Conservation (phyloP, 2,888 invertebrate species). For the Heteromyza rotundicornis region DNA sequence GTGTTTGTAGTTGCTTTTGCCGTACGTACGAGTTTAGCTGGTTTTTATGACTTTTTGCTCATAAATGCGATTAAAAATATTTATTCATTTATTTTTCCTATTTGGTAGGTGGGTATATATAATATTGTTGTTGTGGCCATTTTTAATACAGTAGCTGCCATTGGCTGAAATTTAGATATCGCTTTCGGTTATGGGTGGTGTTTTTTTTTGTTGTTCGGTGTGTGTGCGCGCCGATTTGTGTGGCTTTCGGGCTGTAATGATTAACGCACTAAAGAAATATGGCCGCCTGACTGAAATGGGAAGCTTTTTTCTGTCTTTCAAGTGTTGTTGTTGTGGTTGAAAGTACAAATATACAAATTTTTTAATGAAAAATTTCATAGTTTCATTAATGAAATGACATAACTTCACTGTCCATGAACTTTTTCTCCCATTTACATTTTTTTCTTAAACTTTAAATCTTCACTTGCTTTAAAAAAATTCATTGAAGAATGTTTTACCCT, state of each 20-base stretch:
- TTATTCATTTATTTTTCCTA: slow-evolving; percentile 20
- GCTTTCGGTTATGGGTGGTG: neutral
- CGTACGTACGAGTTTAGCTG: slow-evolving; percentile 7
- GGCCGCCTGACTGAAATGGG: too few species aligned
- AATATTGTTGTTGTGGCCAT: slow-evolving; percentile 42
- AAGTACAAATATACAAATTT: too few species aligned
- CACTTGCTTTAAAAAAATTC: neutral
- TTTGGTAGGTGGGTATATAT: slow-evolving; percentile 25
- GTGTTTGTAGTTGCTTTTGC: slow-evolving; percentile 8
- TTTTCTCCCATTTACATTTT: too few species aligned
- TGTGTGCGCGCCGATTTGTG: too few species aligned
- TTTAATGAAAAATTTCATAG: too few species aligned
- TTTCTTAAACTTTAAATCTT: too few species aligned
- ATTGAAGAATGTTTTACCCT: neutral
- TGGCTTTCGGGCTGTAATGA: too few species aligned
- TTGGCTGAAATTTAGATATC: slow-evolving; percentile 24
- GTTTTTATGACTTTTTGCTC: slow-evolving; percentile 10
- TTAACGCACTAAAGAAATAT: too few species aligned
- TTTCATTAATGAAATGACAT: too few species aligned
- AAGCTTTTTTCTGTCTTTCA: too few species aligned
- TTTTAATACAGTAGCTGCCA: slow-evolving; percentile 21
- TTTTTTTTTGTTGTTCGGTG: neutral
- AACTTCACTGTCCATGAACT: too few species aligned
- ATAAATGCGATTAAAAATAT: slow-evolving; percentile 29
- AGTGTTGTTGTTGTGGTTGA: too few species aligned